A percentile compares a stretch with the other conserved stretches of the same genome.
Conservation (phyloP, 2,797 vertebrate genomes). For the Alfaro cultratus region DNA sequence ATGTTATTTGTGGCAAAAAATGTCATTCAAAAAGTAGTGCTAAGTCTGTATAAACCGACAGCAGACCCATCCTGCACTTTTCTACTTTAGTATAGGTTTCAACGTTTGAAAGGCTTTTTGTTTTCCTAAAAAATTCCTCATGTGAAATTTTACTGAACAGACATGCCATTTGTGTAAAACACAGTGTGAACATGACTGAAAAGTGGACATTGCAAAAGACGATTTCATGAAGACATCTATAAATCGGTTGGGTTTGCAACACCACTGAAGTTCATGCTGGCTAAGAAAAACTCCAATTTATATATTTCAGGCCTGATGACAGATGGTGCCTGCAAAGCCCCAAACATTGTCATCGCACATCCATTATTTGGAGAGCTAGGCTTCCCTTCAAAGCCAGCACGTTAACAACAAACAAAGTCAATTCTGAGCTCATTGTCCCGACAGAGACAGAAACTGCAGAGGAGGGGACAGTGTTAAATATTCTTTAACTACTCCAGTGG, state of each 20-base stretch:
- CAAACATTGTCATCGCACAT: neutral
- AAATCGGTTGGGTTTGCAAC: neutral
- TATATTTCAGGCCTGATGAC: neutral
- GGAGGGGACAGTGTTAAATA: slow-evolving; percentile 48
- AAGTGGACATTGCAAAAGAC: neutral
- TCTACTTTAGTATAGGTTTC: neutral
- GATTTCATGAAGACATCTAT: neutral
- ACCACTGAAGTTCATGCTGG: neutral
- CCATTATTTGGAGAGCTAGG: neutral
- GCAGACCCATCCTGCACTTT: neutral
- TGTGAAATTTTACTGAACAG: neutral
- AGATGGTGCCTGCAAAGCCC: neutral
- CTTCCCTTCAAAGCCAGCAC: neutral
- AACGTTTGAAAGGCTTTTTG: neutral
- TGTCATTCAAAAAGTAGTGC: neutral
- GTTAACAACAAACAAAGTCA: neutral
- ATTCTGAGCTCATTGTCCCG: neutral
- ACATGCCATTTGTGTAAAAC: neutral
- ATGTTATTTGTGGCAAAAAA: neutral
- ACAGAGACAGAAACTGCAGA: slow-evolving; percentile 31
- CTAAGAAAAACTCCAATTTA: neutral
- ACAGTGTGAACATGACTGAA: neutral
- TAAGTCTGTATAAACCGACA: neutral
- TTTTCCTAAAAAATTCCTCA: neutral
- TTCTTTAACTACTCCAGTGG: slow-evolving; percentile 45